Conservation (phyloP, 1,140 invertebrate genomes). For the Drosophila leontia region DNA sequence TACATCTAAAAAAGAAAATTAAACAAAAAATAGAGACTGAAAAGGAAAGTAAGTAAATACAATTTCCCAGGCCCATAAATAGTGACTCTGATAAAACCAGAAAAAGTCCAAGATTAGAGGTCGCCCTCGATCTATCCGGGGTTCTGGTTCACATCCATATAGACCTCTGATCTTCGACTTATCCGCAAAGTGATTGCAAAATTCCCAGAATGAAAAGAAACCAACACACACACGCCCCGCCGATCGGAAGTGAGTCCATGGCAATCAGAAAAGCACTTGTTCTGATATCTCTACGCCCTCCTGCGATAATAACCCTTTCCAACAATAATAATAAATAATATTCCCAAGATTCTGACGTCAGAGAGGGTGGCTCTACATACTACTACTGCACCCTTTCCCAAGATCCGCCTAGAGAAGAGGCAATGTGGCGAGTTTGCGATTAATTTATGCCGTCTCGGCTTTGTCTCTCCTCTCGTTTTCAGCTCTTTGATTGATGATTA, state of each 20-base stretch:
- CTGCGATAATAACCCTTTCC: neutral
- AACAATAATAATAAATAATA: constrained; percentile 4
- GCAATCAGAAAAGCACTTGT: constrained; percentile 2
- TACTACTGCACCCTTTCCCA: constrained; percentile 36
- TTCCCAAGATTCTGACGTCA: constrained; percentile 9
- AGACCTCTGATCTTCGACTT: constrained; percentile 15
- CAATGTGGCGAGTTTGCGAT: constrained; percentile 33
- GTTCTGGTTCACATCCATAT: constrained; percentile 4
- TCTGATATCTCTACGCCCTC: constrained; percentile 12
- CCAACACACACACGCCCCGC: neutral
- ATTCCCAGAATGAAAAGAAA: constrained; percentile 5
- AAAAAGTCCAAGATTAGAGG: constrained; percentile 9
- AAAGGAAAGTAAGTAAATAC: neutral
- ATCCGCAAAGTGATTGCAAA: constrained; percentile 15
- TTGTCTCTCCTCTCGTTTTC: constrained; percentile 17
- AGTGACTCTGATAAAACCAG: neutral
- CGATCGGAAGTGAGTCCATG: neutral
- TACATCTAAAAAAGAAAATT: neutral
- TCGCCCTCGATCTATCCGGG: neutral
- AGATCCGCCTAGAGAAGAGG: constrained; percentile 11
- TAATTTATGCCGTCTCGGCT: constrained; percentile 65
- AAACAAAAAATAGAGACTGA: neutral
- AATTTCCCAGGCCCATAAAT: neutral
- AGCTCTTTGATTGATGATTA: constrained; percentile 78
- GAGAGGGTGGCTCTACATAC: neutral